A percentile compares a stretch with the other conserved stretches of the same genome.
Conservation (phyloP, 2,113 vertebrate genomes). For the Caretta caretta region DNA sequence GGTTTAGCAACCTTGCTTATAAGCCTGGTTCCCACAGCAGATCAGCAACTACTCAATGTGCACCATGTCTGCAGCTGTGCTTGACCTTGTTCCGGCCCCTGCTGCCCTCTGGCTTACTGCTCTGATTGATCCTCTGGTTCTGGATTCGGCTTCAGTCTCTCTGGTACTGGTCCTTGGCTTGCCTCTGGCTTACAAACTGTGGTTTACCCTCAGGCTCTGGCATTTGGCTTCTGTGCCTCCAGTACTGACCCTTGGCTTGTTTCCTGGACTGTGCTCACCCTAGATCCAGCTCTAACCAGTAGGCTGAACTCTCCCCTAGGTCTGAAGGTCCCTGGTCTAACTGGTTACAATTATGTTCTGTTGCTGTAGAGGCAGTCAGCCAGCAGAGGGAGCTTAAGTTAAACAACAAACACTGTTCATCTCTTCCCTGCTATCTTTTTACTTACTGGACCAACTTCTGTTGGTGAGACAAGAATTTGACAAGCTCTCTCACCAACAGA, state of each 20-base stretch:
- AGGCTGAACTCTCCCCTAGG: background rate
- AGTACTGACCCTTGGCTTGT: background rate
- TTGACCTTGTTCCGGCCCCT: background rate
- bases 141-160: background rate
- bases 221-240: background rate
- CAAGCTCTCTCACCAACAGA: background rate
- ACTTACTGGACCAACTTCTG: background rate
- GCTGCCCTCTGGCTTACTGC: background rate
- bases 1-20: too few species aligned
- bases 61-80: background rate
- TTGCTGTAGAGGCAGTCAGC: background rate
- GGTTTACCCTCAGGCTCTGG: background rate
- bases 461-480: background rate
- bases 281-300: background rate
- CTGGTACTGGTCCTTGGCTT: background rate
- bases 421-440: background rate
- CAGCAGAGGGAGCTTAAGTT: slow-evolving; percentile 61
- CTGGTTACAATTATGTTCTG: rapidly evolving
- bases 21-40: background rate
- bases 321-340: background rate
- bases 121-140: background rate
- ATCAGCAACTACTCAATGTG: background rate
- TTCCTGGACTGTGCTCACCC: background rate
- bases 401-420: background rate
- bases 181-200: background rate